Conservation (phyloP, 1,140 invertebrate genomes). For the Orchestia grillus region DNA sequence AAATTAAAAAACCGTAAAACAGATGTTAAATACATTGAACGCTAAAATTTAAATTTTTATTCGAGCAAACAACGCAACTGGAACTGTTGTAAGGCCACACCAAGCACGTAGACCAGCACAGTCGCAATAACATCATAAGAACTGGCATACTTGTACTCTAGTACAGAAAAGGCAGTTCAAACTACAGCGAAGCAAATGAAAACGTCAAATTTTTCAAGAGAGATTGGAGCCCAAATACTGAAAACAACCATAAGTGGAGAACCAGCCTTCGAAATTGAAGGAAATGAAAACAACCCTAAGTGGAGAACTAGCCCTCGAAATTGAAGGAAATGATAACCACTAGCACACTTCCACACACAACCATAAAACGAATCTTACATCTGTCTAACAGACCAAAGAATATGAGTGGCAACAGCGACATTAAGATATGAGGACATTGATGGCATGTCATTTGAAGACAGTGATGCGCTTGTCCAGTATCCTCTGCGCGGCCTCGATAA, state of each 20-base stretch:
- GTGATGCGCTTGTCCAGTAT: conserved; percentile 62
- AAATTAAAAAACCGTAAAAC: background rate
- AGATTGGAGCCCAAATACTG: background rate
- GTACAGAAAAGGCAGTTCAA: background rate
- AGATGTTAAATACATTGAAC: background rate
- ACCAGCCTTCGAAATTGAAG: background rate
- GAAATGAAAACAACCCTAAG: background rate
- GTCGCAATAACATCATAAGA: background rate
- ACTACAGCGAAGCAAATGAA: background rate
- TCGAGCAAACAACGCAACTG: background rate
- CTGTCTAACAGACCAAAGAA: background rate
- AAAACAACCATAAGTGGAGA: background rate
- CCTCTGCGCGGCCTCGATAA: conserved; percentile 89
- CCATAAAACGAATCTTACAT: background rate
- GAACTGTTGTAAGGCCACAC: background rate
- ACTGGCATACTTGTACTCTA: background rate
- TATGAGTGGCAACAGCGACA: background rate
- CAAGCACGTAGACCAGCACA: background rate
- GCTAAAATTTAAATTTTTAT: background rate
- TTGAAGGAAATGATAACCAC: background rate
- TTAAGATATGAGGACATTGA: background rate
- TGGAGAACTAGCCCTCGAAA: background rate
- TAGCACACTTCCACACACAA: background rate
- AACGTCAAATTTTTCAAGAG: background rate
- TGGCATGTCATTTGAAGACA: background rate